phyloP scores from a whole-genome alignment of 30 jellyfish, hydroid and myxozoan genomes.

The Hydractinia symbiolongicarpus region DNA sequence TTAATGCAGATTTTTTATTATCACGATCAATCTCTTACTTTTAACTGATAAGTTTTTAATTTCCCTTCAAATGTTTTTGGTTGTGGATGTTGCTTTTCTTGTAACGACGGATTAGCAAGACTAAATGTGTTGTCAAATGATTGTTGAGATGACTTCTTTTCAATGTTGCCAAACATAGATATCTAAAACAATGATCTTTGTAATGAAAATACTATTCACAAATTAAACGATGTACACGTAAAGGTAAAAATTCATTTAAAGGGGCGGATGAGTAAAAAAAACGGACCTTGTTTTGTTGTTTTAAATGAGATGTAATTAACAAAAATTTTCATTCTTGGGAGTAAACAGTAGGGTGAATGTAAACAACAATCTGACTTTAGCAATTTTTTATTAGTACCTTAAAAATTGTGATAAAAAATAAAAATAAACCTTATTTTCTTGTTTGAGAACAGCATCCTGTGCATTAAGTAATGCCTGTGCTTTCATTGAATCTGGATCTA shows the following conservation, averaged over 20 bases:
- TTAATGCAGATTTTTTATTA: not conserved
- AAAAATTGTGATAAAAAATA: no score
- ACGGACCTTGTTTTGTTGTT: no score
- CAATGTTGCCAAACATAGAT: not conserved
- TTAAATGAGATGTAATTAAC: no score
- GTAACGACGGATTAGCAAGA: constrained; percentile 84
- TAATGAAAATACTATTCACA: no score
- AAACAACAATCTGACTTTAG: no score
- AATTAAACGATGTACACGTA: no score
- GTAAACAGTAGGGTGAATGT: no score
- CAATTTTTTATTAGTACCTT: no score
- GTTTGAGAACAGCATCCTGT: constrained; percentile 89
- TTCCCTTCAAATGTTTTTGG: constrained; percentile 85
- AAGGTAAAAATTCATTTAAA: no score
- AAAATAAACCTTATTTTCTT: constrained; percentile 50
- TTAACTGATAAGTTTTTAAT: constrained; percentile 80
- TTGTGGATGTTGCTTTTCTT: constrained; percentile 65
- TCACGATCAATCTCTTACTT: constrained; percentile 20
- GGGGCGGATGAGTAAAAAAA: no score
- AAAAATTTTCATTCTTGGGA: no score
- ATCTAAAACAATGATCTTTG: no score
- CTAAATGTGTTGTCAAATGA: constrained; percentile 80
- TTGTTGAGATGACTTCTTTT: constrained; percentile 5
- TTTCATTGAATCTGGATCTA: constrained; percentile 96
- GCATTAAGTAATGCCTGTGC: constrained; percentile 89